Conservation (phyloP, 2,797 vertebrate species). For the Pogoniulus pusillus region DNA sequence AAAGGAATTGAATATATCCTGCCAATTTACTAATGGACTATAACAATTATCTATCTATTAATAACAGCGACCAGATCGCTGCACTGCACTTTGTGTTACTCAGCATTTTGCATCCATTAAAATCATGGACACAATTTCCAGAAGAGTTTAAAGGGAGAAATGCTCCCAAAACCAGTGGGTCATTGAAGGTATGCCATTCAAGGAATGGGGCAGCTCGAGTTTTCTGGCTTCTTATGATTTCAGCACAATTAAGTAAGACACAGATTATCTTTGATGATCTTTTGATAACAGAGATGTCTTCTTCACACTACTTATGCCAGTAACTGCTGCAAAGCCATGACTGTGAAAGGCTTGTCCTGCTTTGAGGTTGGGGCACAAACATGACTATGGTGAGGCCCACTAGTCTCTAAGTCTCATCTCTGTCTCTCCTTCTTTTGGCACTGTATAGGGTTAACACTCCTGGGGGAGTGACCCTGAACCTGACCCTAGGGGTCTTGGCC, state of each 20-base stretch:
- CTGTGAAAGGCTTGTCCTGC: background rate
- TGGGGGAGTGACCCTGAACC: too few relatives aligned
- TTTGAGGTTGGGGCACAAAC: background rate
- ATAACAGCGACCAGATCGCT: background rate
- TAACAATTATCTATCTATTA: background rate
- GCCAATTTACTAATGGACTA: conserved; percentile 47
- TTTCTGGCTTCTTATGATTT: background rate
- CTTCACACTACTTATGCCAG: background rate
- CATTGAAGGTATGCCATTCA: background rate
- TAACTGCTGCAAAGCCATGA: background rate
- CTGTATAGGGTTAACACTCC: too few relatives aligned
- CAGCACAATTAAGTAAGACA: background rate
- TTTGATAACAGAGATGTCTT: background rate
- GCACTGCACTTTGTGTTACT: background rate
- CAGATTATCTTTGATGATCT: background rate
- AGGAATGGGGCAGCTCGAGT: background rate
- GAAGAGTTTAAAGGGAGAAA: background rate
- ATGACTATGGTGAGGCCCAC: background rate
- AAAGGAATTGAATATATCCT: background rate
- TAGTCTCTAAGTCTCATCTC: background rate
- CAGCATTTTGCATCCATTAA: conserved; percentile 15
- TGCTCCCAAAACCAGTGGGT: background rate
- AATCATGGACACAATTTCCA: background rate
- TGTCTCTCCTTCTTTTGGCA: background rate
- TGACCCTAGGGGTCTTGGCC: too few relatives aligned